Base-by-base conservation (phyloP, 2,888 invertebrate genomes). In the Brenthis ino region DNA sequence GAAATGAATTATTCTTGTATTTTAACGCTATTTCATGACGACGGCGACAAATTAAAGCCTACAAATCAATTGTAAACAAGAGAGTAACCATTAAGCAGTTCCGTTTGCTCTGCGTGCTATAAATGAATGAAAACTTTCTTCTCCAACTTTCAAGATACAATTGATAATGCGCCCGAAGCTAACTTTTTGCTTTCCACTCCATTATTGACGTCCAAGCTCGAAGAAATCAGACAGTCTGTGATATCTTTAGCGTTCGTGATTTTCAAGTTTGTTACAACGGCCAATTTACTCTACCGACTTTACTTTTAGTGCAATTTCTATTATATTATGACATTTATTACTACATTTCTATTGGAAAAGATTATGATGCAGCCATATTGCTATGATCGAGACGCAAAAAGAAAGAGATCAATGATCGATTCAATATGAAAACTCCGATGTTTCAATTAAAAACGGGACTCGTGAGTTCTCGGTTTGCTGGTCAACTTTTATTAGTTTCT, bases 401-500 rank as follows among this genome's bases (percentile, higher is more conserved):
- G 70, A 65, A 67, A 67, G 61, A 68, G 72, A 65, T 65, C 68
- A 72, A 73, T 75, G 75, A 77, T 76, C 72, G 74, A 77, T 76
- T 70, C 73, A 71, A 71, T 77, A 80, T 79, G 76, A 76, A 77
- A 77, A 79, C 79, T 80, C 75, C 75, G 77, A 76, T 78, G 80
- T 83, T 87, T 86, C 85, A 88, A 88, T 88, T 89, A 88, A 87
- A 87, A 87, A 84, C 79, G 82, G 72, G 76, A 77, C 80, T 77
- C 71, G 80, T 77, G 75, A 83, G 83, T 83, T 83, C 77, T 79
- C 84, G 81, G 84, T 83, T 80, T 82, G 82, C 84, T 88, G 87
- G 86, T 85, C 86, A 89, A 89, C 82, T 90, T 90, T 87, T 89
- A 91, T 91, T 89, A 88, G 84, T 88, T 88, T 79, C 72, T 78